Evolutionary conservation across 2,797 vertebrate genomes (phyloP).

Genomic region (Enteromius argenteus): DNA sequence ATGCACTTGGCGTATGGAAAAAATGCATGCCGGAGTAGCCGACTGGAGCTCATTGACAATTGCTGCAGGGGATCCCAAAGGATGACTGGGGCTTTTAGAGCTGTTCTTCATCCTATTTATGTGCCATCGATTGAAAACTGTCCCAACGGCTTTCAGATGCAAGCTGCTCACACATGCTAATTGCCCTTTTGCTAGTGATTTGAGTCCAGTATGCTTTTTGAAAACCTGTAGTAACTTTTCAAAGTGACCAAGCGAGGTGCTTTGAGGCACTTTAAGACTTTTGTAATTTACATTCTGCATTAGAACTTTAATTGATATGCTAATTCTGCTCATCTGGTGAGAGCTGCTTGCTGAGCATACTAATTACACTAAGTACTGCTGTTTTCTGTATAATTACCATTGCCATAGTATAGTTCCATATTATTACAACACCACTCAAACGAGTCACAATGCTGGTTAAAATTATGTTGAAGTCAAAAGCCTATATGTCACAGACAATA

Average conservation of each 20-base stretch:
- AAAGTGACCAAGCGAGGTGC: conserved; percentile 53
- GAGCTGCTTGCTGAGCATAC: conserved; percentile 25
- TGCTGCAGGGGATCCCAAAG: conserved; percentile 46
- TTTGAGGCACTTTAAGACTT: conserved; percentile 37
- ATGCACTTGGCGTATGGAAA: background rate
- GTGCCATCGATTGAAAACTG: conserved; percentile 44
- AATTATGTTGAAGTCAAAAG: background rate
- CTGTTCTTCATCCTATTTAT: conserved; percentile 39
- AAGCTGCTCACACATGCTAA: conserved; percentile 57
- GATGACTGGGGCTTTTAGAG: conserved; percentile 44
- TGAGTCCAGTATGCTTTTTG: conserved; percentile 64
- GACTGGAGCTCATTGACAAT: background rate
- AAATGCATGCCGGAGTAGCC: conserved; percentile 39
- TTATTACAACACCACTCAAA: conserved; percentile 12
- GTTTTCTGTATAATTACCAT: background rate
- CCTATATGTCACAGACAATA: background rate
- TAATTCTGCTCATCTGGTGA: conserved; percentile 35
- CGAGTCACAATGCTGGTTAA: background rate
- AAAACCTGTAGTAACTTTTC: conserved; percentile 53
- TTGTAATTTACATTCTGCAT: conserved; percentile 43
- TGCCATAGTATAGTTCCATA: background rate
- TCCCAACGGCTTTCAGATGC: conserved; percentile 45
- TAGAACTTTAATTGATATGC: conserved; percentile 32
- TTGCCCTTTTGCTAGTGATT: conserved; percentile 49
- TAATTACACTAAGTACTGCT: conserved; percentile 3